Evolutionary conservation across 2,797 vertebrate species (phyloP), one percentile per base, ranked within the genome.

Genomic region (Pipistrellus pygmaeus): DNA sequence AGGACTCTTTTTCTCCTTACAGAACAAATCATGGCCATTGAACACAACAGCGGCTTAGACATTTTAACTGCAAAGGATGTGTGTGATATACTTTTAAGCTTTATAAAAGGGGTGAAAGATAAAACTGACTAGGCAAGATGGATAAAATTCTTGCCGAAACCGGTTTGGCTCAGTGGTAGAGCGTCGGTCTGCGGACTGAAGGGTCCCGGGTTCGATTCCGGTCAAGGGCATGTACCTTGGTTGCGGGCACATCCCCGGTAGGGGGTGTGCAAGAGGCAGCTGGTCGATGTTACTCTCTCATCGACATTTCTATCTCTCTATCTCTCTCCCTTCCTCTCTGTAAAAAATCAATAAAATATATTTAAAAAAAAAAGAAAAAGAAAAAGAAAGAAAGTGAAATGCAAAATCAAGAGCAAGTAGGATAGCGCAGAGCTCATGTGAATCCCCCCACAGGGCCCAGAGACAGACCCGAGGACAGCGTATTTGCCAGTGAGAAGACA

Each of bases 101-200:
- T 72, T 95, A 68, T 68, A 41, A 46, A 85, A 64, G n/a, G 27
- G 13, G 18, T 75, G 85, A 75, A 86, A 80, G 89, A 53, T 75
- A 87, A 81, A 41, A 62, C 51, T 32, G 44, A 25, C 15, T 44
- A 68, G 71, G 60, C 73, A 73, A 89, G 15, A 69, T 80, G 32
- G n/a, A 87, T 88, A 83, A 80, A 90, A 81, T 48, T 93, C 60
- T 71, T n/a, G n/a, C n/a, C n/a, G n/a, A n/a, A n/a, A n/a, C n/a
- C n/a, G n/a, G n/a, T n/a, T n/a, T n/a, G n/a, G n/a, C n/a, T n/a
- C n/a, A n/a, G n/a, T n/a, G n/a, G n/a, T n/a, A n/a, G n/a, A n/a
- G n/a, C n/a, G n/a, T n/a, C n/a, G n/a, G n/a, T n/a, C n/a, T n/a
- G n/a, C n/a, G n/a, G n/a, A n/a, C n/a, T n/a, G n/a, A n/a, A n/a